These are phyloP conservation scores for Drosophila planitibia DNA, from an alignment of 2,888 invertebrate species.

Conservation along the genomic window DNA sequence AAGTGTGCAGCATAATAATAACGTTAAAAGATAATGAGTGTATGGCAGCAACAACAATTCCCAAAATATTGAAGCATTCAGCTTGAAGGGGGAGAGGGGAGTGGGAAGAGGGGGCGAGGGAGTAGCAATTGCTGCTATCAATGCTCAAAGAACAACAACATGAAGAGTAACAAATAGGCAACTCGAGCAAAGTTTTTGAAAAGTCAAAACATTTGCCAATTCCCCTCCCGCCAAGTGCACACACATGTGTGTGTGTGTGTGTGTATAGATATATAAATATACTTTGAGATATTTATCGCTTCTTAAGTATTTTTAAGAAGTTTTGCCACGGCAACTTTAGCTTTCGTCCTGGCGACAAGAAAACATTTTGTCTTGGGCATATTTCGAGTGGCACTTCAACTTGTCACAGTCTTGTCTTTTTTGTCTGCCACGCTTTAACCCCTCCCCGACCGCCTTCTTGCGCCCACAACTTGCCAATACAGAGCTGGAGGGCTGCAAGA, in stretches of 20 bases:
- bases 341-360: constrained; percentile 50
- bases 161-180: constrained; percentile 66
- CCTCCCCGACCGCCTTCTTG: background rate
- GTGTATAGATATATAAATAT: constrained; percentile 35
- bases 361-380: constrained; percentile 66
- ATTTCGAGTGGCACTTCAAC: constrained; percentile 61
- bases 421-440: constrained; percentile 11
- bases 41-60: constrained; percentile 33
- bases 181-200: constrained; percentile 74
- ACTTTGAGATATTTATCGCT: constrained; percentile 74
- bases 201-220: constrained; percentile 59
- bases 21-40: constrained; percentile 74
- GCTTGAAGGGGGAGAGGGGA: background rate
- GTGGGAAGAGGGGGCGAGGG: constrained; percentile 12
- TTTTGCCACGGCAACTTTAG: constrained; percentile 69
- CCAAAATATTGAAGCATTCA: constrained; percentile 39
- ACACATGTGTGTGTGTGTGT: constrained; percentile 8
- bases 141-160: constrained; percentile 30
- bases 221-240: background rate
- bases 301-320: constrained; percentile 80
- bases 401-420: constrained; percentile 46
- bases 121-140: constrained; percentile 38
- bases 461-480: background rate
- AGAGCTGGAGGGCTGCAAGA: constrained; percentile 5
- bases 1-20: constrained; percentile 73